Conservation (phyloP, 2,888 invertebrate genomes). For the Dynastes grantii region DNA sequence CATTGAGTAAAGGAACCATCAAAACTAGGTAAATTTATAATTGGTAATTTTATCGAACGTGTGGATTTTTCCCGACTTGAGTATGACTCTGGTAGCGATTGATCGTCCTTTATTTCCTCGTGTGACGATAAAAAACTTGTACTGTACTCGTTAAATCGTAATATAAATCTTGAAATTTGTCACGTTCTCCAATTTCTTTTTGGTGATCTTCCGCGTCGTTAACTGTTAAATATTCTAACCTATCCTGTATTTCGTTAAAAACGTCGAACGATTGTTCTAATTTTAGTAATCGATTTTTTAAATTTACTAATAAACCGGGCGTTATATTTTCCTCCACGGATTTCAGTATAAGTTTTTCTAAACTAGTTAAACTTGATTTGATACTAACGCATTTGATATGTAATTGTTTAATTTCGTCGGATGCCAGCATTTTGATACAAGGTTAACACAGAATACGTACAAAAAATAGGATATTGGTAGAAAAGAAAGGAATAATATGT, state of each 20-base stretch:
- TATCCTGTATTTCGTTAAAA: constrained; percentile 35
- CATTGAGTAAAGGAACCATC: constrained; percentile 53
- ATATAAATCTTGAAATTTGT: constrained; percentile 30
- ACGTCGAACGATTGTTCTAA: constrained; percentile 4
- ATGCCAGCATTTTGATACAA: background rate
- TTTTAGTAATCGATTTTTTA: background rate
- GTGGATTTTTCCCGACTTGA: background rate
- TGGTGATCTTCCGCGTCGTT: constrained; percentile 9
- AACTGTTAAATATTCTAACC: constrained; percentile 36
- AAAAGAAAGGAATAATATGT: background rate
- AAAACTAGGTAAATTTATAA: constrained; percentile 52
- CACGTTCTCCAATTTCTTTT: constrained; percentile 8
- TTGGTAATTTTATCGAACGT: constrained; percentile 37
- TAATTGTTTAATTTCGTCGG: constrained; percentile 15
- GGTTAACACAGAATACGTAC: background rate
- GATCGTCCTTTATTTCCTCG: background rate
- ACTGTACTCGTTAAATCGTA: constrained; percentile 16
- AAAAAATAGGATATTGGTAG: background rate
- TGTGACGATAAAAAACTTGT: background rate
- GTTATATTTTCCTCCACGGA: background rate
- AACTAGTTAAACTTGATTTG: background rate
- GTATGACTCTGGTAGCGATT: background rate
- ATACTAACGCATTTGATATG: background rate
- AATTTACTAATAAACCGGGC: background rate
- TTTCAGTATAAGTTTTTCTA: constrained; percentile 15